These are phyloP conservation scores for Cuniculus paca DNA, from an alignment of 2,797 vertebrate species.

Conservation along the genomic window DNA sequence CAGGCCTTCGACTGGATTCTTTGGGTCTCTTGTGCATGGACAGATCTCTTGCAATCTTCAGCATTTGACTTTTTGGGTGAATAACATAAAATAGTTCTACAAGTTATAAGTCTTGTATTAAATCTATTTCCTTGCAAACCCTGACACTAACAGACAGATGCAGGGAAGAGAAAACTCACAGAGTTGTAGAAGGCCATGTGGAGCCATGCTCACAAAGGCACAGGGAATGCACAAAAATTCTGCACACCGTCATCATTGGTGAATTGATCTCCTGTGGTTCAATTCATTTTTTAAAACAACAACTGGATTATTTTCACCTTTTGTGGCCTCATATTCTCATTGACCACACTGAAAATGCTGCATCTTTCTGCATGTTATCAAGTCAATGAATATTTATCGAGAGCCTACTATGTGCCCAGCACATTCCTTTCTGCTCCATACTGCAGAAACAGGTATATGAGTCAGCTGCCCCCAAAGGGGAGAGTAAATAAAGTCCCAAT, in stretches of 20 bases:
- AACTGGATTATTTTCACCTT: rapidly evolving
- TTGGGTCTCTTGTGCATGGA: no score
- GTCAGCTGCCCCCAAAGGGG: background rate
- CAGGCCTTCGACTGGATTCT: background rate
- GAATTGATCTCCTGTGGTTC: rapidly evolving
- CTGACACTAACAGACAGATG: background rate
- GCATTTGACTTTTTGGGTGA: background rate
- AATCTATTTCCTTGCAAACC: background rate
- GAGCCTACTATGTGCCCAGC: rapidly evolving
- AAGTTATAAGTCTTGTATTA: background rate
- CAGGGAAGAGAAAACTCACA: background rate
- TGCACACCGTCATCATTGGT: rapidly evolving
- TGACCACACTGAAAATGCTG: background rate
- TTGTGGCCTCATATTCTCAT: background rate
- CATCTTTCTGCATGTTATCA: background rate
- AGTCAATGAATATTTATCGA: rapidly evolving
- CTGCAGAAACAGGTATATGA: background rate
- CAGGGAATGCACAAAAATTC: rapidly evolving
- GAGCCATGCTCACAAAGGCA: rapidly evolving
- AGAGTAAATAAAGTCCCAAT: background rate
- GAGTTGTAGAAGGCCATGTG: rapidly evolving
- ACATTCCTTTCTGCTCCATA: rapidly evolving
- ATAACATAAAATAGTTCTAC: background rate
- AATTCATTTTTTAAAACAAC: background rate
- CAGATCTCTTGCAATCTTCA: background rate